Percentiles rank a stretch among this genome's conserved stretches.
phyloP scores from a whole-genome alignment of 2,888 invertebrate genomes.

The Zonitis immaculata region DNA sequence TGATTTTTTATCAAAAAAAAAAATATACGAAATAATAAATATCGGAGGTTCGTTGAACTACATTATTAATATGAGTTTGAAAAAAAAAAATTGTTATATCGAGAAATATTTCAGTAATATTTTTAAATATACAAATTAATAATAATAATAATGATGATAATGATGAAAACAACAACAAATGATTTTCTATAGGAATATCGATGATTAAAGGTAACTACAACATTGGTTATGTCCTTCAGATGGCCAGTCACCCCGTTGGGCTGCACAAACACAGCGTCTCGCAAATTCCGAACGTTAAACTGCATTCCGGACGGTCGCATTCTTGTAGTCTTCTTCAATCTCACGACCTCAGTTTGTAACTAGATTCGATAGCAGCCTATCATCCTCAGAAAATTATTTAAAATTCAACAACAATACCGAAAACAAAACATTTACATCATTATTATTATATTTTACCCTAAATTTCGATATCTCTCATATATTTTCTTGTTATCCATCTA shows the following conservation, averaged over 20 bases:
- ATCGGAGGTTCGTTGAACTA: not conserved
- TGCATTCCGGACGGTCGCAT: slow-evolving; percentile 34
- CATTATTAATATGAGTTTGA: not conserved
- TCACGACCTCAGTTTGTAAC: slow-evolving; percentile 21
- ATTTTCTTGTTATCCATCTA: no score
- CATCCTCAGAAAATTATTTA: not conserved
- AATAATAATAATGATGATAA: no score
- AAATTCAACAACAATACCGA: not conserved
- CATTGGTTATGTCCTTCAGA: slow-evolving; percentile 25
- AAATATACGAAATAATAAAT: no score
- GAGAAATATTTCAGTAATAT: no score
- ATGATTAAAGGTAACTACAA: slow-evolving; percentile 10
- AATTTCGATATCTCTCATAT: no score
- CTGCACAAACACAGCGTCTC: slow-evolving; percentile 26
- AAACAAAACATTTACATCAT: not conserved
- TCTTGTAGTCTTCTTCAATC: slow-evolving; percentile 26
- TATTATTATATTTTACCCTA: not conserved
- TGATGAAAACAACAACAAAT: no score
- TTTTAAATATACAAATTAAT: no score
- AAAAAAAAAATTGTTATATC: no score
- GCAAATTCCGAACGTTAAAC: slow-evolving; percentile 33
- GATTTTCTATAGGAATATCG: not conserved
- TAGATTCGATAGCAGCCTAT: slow-evolving; percentile 5
- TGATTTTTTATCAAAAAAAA: not conserved
- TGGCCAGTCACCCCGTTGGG: slow-evolving; percentile 27